These are phyloP conservation scores for Lasiurus cinereus DNA, from an alignment of 2,113 vertebrate species.

Conservation along the genomic window DNA sequence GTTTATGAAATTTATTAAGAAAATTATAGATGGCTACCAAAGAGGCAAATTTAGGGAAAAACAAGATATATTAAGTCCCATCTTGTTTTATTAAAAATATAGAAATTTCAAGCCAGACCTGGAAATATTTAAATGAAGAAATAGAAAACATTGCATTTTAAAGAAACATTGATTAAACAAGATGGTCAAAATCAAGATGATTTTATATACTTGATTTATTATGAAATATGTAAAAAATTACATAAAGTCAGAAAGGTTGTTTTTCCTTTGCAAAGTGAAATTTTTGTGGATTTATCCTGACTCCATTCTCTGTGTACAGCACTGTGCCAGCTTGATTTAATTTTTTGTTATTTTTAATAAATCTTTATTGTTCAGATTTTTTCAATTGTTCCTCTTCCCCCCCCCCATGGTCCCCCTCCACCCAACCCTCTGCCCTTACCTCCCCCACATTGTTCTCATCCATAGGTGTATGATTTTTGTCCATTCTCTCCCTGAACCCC, in stretches of 20 bases:
- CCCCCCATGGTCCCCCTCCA: too few relatives aligned
- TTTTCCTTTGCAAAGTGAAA: not conserved
- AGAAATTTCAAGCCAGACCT: slow-evolving; percentile 13
- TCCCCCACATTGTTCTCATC: too few relatives aligned
- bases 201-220: slow-evolving; percentile 9
- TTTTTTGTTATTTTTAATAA: not conserved
- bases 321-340: not conserved
- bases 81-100: slow-evolving; percentile 55
- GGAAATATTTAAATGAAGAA: slow-evolving; percentile 36
- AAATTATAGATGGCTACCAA: not conserved
- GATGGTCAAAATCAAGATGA: slow-evolving; percentile 25
- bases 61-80: slow-evolving; percentile 17
- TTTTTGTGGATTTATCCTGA: not conserved
- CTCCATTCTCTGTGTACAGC: not conserved
- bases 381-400: too few relatives aligned
- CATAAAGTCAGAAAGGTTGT: not conserved
- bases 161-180: slow-evolving; percentile 8
- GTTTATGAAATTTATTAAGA: not conserved
- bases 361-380: too few relatives aligned
- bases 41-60: not conserved
- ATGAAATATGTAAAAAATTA: slow-evolving; percentile 2
- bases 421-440: too few relatives aligned
- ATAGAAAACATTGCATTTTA: slow-evolving; percentile 8
- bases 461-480: too few relatives aligned
- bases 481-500: too few relatives aligned